Percentiles rank a stretch among this genome's conserved stretches.
Conservation (phyloP, 2,113 vertebrate species). For the Phylloscopus whistleri region DNA sequence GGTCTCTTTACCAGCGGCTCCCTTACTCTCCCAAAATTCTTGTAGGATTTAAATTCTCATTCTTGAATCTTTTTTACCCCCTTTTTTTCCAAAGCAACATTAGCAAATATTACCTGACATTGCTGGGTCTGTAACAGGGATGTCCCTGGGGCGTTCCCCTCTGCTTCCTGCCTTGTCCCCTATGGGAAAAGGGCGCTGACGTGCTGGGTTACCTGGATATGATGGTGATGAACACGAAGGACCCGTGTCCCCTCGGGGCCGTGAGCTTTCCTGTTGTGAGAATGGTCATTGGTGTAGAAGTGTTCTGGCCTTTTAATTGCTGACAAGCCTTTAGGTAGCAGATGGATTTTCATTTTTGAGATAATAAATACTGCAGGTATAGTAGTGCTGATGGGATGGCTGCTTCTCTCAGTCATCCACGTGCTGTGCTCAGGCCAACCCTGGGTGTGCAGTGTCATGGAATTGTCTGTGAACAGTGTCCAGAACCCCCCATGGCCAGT, state of each 20-base stretch:
- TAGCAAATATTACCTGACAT: neutral
- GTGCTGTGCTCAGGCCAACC: neutral
- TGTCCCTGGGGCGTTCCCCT: neutral
- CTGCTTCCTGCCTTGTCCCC: neutral
- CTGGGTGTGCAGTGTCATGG: neutral
- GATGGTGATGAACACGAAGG: fast-evolving
- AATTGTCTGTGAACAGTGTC: neutral
- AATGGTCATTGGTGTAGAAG: neutral
- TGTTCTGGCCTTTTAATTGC: neutral
- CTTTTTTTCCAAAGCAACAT: neutral
- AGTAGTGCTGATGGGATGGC: neutral
- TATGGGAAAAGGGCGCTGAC: fast-evolving
- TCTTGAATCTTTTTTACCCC: neutral
- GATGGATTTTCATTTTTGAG: neutral
- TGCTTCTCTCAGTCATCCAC: neutral
- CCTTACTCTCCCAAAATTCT: neutral
- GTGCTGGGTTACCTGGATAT: fast-evolving
- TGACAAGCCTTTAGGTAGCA: neutral
- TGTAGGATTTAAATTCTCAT: neutral
- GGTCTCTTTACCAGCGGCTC: neutral
- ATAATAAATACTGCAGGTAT: neutral
- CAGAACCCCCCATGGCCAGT: fast-evolving
- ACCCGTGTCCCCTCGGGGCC: fast-evolving
- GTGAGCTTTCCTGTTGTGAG: neutral
- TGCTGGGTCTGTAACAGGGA: fast-evolving